These are phyloP conservation scores for Chaetodon auriga DNA, from an alignment of 2,113 vertebrate genomes.

Conservation along the genomic window DNA sequence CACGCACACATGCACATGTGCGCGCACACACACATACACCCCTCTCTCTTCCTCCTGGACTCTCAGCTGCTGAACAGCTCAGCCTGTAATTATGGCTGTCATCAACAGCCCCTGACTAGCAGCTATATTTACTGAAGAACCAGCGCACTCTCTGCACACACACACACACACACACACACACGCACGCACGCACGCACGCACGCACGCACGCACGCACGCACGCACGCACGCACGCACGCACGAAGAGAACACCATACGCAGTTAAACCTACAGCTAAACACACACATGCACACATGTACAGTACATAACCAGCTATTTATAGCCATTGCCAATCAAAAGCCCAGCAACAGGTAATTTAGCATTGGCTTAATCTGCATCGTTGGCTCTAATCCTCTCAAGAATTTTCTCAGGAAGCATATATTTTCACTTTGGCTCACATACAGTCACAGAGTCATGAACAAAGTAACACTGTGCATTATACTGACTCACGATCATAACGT, in stretches of 20 bases:
- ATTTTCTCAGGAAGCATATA: constrained; percentile 20
- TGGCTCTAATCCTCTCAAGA: constrained; percentile 11
- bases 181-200: no score
- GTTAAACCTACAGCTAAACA: not conserved
- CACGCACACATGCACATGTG: constrained; percentile 18
- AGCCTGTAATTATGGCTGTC: constrained; percentile 84
- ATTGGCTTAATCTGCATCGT: not conserved
- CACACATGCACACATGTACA: constrained; percentile 2
- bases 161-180: constrained; percentile 11
- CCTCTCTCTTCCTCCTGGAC: constrained; percentile 39
- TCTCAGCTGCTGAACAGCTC: constrained; percentile 79
- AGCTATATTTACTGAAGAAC: constrained; percentile 82
- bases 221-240: not conserved
- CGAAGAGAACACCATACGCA: constrained; percentile 25
- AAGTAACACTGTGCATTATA: not conserved
- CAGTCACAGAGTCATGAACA: not conserved
- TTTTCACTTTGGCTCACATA: not conserved
- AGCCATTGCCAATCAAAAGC: constrained; percentile 38
- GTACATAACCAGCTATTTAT: constrained; percentile 22
- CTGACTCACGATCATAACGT: not conserved
- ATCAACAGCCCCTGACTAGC: constrained; percentile 79
- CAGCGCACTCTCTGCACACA: constrained; percentile 7
- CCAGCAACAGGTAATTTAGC: constrained; percentile 45
- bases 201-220: no score
- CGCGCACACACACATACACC: constrained; percentile 29